Evolutionary conservation across 1,140 invertebrate species (phyloP).

Genomic region (Drosophila seguyi): DNA sequence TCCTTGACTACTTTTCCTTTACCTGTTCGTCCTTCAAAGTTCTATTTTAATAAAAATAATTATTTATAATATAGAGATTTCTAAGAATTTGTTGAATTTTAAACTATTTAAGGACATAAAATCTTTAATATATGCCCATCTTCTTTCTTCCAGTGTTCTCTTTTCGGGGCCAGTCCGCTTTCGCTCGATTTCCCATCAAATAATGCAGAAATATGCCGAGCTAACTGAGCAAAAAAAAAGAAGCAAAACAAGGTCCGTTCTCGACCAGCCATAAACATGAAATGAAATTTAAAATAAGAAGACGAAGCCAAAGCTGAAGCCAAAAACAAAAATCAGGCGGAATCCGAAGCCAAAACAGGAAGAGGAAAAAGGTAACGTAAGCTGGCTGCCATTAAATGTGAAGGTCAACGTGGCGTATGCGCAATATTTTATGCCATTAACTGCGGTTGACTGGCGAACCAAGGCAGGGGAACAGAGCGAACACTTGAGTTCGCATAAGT

Average conservation of each 20-base stretch:
- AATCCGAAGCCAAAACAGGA: conserved; percentile 31
- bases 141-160: not conserved
- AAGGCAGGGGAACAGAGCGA: not conserved
- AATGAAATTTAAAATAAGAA: conserved; percentile 48
- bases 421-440: conserved; percentile 56
- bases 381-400: conserved; percentile 21
- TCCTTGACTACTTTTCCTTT: too few species aligned
- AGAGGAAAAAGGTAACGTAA: conserved; percentile 58
- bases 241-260: conserved; percentile 15
- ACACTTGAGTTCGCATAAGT: conserved; percentile 39
- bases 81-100: too few species aligned
- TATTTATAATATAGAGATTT: too few species aligned
- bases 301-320: conserved; percentile 4
- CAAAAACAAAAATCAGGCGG: conserved; percentile 15
- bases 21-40: too few species aligned
- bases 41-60: too few species aligned
- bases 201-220: conserved; percentile 72
- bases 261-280: conserved; percentile 25
- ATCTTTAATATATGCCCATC: not conserved
- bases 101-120: not conserved
- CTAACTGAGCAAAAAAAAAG: conserved; percentile 21
- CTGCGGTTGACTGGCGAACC: conserved; percentile 15
- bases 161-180: conserved; percentile 19
- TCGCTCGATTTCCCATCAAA: conserved; percentile 70
- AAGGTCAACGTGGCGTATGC: conserved; percentile 63